These are phyloP conservation scores for Muricea muricata DNA, from an alignment of 92 coral and sea anemone genomes.

Conservation along the genomic window DNA sequence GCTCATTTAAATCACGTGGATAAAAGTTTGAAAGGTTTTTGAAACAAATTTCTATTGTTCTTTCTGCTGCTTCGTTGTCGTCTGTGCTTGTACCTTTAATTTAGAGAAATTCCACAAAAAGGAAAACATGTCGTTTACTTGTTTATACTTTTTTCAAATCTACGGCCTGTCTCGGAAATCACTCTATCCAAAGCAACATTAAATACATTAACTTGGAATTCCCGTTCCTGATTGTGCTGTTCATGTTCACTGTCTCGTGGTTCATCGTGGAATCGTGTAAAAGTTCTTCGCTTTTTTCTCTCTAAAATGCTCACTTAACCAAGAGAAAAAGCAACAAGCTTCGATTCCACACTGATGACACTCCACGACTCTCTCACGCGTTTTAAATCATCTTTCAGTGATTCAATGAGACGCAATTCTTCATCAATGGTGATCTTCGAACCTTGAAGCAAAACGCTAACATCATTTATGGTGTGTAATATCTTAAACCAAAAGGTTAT, in stretches of 20 bases:
- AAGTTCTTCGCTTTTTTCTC: background rate
- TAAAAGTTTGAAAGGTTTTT: background rate
- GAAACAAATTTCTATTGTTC: background rate
- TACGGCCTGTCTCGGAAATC: background rate
- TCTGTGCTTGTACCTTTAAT: background rate
- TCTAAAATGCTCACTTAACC: constrained; percentile 2
- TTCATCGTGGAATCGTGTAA: background rate
- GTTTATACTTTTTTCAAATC: background rate
- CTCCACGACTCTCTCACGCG: background rate
- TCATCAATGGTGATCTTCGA: background rate
- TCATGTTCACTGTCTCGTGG: background rate
- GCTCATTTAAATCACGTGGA: background rate
- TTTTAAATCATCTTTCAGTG: background rate
- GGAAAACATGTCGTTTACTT: background rate
- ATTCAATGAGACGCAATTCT: background rate
- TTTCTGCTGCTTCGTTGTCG: background rate
- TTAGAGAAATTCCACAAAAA: background rate
- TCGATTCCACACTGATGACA: background rate
- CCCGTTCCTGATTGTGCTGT: background rate
- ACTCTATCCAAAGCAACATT: constrained; percentile 6
- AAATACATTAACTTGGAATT: background rate
- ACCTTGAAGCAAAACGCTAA: constrained; percentile 6
- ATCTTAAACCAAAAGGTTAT: constrained; percentile 12
- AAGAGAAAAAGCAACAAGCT: constrained; percentile 4
- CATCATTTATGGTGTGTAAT: constrained; percentile 6